A percentile compares a stretch with the other conserved stretches of the same genome.
Evolutionary conservation across 37 sponge, comb jelly and placozoan genomes (phyloP).

Genomic region (Bolinopsis microptera): DNA sequence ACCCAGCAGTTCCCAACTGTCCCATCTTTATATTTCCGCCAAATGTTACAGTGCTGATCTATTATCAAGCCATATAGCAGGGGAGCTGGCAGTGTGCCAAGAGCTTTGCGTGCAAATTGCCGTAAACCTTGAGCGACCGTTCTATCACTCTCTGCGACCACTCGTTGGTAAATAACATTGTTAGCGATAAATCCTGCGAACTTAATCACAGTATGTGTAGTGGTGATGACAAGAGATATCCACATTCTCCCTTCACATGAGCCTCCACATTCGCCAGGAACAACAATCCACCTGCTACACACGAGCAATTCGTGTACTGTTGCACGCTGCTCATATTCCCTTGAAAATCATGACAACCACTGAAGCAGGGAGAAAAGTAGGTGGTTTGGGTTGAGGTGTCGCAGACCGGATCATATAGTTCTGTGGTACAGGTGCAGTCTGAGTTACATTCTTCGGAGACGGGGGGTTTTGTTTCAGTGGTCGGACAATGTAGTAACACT

Average conservation of each 20-base stretch:
- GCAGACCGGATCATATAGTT: conserved; percentile 13
- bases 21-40: not conserved
- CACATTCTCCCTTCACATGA: not conserved
- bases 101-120: not conserved
- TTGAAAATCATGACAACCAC: not conserved
- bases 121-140: conserved; percentile 11
- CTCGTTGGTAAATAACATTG: not conserved
- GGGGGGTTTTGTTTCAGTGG: not conserved
- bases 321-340: not conserved
- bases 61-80: not conserved
- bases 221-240: not conserved
- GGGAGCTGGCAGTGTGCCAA: conserved; percentile 11
- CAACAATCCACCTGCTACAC: not conserved
- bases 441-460: not conserved
- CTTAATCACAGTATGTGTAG: not conserved
- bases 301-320: not conserved
- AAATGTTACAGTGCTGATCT: not conserved
- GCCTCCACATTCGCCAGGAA: not conserved
- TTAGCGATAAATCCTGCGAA: not conserved
- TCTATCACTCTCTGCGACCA: not conserved
- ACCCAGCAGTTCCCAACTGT: conserved; percentile 13
- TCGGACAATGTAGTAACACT: not conserved
- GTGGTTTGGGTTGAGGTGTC: not conserved
- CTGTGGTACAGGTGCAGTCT: conserved; percentile 39
- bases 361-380: conserved; percentile 9